Evolutionary conservation across 64 coral and sea anemone species (phyloP).

Genomic region (Stichodactyla mertensii): DNA sequence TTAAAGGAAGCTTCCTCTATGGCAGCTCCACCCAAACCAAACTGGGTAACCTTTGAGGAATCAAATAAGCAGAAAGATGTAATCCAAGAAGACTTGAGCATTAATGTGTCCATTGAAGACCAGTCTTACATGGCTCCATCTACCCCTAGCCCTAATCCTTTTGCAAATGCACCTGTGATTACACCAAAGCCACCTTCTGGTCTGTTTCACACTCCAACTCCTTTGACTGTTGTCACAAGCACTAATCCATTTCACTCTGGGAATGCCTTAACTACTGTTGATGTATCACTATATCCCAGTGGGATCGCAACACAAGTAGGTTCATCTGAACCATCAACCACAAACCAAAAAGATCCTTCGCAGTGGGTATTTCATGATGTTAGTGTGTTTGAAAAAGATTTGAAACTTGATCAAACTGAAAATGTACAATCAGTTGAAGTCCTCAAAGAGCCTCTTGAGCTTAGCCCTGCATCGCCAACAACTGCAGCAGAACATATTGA

Average conservation of each 20-base stretch:
- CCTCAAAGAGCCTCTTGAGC: not conserved
- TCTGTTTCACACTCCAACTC: constrained; percentile 28
- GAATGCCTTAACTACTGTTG: not conserved
- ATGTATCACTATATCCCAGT: not conserved
- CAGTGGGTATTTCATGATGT: constrained; percentile 14
- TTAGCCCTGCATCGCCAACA: not conserved
- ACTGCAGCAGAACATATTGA: constrained; percentile 1
- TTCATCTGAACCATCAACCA: not conserved
- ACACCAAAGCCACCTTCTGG: not conserved
- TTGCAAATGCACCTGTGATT: constrained; percentile 9
- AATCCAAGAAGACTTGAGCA: constrained; percentile 11
- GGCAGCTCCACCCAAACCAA: not conserved
- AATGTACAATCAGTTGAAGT: not conserved
- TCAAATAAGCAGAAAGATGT: not conserved
- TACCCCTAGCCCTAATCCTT: constrained; percentile 58
- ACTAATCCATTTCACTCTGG: constrained; percentile 60
- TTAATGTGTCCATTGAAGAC: constrained; percentile 31
- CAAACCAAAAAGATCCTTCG: constrained; percentile 5
- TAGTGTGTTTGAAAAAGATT: not conserved
- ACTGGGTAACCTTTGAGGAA: constrained; percentile 56
- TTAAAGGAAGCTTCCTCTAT: not conserved
- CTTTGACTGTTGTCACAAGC: not conserved
- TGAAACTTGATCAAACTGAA: not conserved
- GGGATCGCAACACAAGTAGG: not conserved
- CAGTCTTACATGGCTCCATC: not conserved